Evolutionary conservation across 2,888 invertebrate genomes (phyloP), one percentile per base, ranked within the genome.

Genomic region (Lypha dubia): DNA sequence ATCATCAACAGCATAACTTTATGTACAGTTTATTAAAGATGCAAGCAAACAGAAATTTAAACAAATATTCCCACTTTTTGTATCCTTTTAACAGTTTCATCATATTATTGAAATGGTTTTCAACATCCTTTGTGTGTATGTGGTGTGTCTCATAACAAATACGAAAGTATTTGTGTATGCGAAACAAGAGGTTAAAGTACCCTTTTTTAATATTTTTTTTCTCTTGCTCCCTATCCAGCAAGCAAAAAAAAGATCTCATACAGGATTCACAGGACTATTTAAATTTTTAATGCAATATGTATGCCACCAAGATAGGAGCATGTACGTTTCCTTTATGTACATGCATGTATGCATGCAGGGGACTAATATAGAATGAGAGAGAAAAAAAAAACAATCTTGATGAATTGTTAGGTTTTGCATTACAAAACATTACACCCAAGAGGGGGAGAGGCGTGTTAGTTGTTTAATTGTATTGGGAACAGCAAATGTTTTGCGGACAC

Each of bases 121-220:
- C 17, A 38, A 63, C 32, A 20, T 63, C 13, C 63, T 51, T 63
- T 74, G 38, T 75, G 51, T 58, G 22, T 28, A 5, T 28, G 3
- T 71, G 49, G 22, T 28, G 28, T 28, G 3, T 71, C 70, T 49
- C 56, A 60, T 44, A 53, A 20, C 53, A 83, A 83, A 83, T 83
- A 79, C 77, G 83, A 77, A 83, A 83, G 83, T 74, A 67, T 77
- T 68, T 74, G 51, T 77, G 60, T 71, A 67, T 67, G 60, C 80
- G 35, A 67, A 67, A 74, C 73, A 77, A 77, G 68, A 79, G 83
- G 83, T 83, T 83, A 83, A 83, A 83, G 83, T 83, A 83, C 83
- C 76, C 76, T 67, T 60, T 79, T 79, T 79, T 71, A 60, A 20
- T 79, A 65, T 32, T 20, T n/a, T 44, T 22, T 38, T n/a, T 53